These are phyloP conservation scores for Horisme vitalbata DNA, from an alignment of 2,888 invertebrate species.

Conservation along the genomic window DNA sequence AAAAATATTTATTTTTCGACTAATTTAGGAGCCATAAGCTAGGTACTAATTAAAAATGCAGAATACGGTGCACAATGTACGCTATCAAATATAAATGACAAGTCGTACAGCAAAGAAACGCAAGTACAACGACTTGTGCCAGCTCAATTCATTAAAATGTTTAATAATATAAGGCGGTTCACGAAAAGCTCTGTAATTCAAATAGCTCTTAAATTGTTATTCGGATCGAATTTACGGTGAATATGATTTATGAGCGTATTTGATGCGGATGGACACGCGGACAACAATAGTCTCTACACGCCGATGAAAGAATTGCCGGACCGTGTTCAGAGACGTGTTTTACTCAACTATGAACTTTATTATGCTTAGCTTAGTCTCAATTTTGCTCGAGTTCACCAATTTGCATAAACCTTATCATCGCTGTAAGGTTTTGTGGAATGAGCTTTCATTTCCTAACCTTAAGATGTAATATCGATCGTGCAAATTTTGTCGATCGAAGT, in stretches of 20 bases:
- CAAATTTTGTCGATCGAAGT: neutral
- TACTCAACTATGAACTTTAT: slow-evolving; percentile 7
- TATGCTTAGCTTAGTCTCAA: neutral
- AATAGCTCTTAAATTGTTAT: slow-evolving; percentile 73
- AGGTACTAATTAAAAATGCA: neutral
- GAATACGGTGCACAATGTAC: too few relatives aligned
- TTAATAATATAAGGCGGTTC: neutral
- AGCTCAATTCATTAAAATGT: too few relatives aligned
- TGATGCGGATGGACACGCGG: slow-evolving; percentile 77
- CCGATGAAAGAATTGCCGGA: slow-evolving; percentile 58
- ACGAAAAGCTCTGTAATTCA: slow-evolving; percentile 47
- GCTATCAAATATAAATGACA: too few relatives aligned
- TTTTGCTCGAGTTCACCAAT: too few relatives aligned
- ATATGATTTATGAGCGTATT: slow-evolving; percentile 79
- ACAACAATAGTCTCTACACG: slow-evolving; percentile 72
- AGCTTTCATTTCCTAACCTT: neutral
- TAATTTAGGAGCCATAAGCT: slow-evolving; percentile 44
- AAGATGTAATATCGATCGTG: neutral
- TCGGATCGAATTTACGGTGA: slow-evolving; percentile 78
- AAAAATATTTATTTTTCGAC: slow-evolving; percentile 46
- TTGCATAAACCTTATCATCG: too few relatives aligned
- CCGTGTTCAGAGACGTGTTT: slow-evolving; percentile 20
- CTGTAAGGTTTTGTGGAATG: too few relatives aligned
- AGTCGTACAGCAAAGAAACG: too few relatives aligned
- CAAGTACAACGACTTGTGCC: too few relatives aligned